phyloP scores from a whole-genome alignment of 2,797 vertebrate species.

The Coregonus suidteri region DNA sequence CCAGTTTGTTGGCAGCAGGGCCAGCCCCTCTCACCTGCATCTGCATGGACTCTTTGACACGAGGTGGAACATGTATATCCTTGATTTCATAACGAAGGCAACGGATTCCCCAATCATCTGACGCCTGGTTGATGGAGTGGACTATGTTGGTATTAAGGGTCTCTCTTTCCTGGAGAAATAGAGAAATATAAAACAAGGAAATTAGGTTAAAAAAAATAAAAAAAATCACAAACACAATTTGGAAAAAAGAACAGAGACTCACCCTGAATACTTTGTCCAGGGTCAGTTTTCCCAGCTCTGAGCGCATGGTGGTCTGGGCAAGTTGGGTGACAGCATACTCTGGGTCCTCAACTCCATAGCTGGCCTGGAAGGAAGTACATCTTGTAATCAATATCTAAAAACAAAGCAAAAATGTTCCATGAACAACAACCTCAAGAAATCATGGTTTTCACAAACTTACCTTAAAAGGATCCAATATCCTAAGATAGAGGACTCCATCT shows the following conservation, averaged over 20 bases:
- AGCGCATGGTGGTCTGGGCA: conserved; percentile 98
- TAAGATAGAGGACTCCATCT: conserved; percentile 93
- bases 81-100: conserved; percentile 98
- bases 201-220: background rate
- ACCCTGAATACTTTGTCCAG: conserved; percentile 98
- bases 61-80: conserved; percentile 93
- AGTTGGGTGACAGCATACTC: conserved; percentile 96
- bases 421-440: background rate
- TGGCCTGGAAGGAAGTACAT: conserved; percentile 76
- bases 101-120: conserved; percentile 94
- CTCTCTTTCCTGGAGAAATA: conserved; percentile 83
- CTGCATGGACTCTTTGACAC: conserved; percentile 97
- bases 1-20: background rate
- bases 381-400: background rate
- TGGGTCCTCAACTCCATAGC: conserved; percentile 96
- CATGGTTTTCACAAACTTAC: conserved; percentile 60
- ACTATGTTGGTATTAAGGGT: conserved; percentile 92
- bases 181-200: conserved; percentile 1
- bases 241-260: conserved; percentile 36
- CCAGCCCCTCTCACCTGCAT: conserved; percentile 87
- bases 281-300: conserved; percentile 94
- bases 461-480: conserved; percentile 95
- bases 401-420: background rate
- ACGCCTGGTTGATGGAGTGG: conserved; percentile 89
- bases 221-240: background rate